These are phyloP conservation scores for Macrosteles quadrilineatus DNA, from an alignment of 1,140 invertebrate species.

Conservation along the genomic window DNA sequence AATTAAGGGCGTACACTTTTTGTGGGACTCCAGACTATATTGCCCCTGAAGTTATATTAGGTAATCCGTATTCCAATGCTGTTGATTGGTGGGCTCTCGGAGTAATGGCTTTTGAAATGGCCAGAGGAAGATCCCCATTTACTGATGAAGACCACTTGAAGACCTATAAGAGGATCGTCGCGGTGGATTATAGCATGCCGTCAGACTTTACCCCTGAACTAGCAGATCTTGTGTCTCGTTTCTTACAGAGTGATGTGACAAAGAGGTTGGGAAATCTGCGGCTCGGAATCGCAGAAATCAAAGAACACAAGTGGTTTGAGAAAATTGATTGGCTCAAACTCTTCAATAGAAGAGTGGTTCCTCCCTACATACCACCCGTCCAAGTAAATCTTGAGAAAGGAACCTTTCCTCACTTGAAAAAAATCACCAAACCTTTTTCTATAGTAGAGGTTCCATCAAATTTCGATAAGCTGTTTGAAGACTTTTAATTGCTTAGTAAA, in stretches of 20 bases:
- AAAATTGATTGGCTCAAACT: slow-evolving; percentile 30
- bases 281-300: slow-evolving; percentile 76
- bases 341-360: slow-evolving; percentile 12
- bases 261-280: slow-evolving; percentile 90
- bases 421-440: too few species aligned
- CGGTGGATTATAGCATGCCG: slow-evolving; percentile 71
- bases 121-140: slow-evolving; percentile 82
- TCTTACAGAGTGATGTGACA: slow-evolving; percentile 82
- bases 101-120: slow-evolving; percentile 84
- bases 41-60: slow-evolving; percentile 91
- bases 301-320: slow-evolving; percentile 55
- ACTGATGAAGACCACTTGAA: slow-evolving; percentile 81
- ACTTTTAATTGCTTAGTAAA: too few species aligned
- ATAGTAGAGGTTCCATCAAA: too few species aligned
- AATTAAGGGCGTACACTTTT: slow-evolving; percentile 76
- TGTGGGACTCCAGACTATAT: slow-evolving; percentile 97
- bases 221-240: slow-evolving; percentile 82
- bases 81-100: slow-evolving; percentile 98
- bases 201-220: slow-evolving; percentile 70
- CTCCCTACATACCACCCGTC: slow-evolving; percentile 15
- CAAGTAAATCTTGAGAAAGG: background rate
- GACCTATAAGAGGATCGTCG: slow-evolving; percentile 87
- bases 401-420: too few species aligned
- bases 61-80: slow-evolving; percentile 93
- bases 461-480: too few species aligned